A percentile compares a stretch with the other conserved stretches of the same genome.
Conservation (phyloP, 2,113 vertebrate species). For the Heterotis niloticus region DNA sequence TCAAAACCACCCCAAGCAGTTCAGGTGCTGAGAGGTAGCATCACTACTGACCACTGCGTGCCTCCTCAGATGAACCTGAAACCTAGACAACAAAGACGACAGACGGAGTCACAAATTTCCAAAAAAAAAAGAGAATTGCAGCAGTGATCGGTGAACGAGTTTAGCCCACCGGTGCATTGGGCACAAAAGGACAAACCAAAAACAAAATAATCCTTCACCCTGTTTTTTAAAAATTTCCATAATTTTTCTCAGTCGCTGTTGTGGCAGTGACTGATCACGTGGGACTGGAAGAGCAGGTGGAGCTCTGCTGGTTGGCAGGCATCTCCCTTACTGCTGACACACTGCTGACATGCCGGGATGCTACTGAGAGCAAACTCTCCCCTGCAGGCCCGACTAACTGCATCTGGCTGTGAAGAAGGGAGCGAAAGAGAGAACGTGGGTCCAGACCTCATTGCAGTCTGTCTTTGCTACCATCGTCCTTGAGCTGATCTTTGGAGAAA, state of each 20-base stretch:
- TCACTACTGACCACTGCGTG: too few species aligned
- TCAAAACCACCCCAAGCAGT: too few species aligned
- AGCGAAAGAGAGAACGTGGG: background rate
- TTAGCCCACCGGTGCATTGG: too few species aligned
- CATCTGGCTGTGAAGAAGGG: background rate
- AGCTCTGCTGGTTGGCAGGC: background rate
- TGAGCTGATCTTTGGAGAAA: too few species aligned
- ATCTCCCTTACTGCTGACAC: slow-evolving; percentile 7
- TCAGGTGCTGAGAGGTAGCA: too few species aligned
- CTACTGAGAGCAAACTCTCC: background rate
- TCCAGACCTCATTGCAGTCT: too few species aligned
- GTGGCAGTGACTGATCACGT: background rate
- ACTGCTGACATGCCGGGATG: background rate
- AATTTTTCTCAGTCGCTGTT: too few species aligned
- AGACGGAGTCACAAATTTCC: background rate
- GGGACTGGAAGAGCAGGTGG: background rate
- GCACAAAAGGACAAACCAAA: too few species aligned
- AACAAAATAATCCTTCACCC: too few species aligned
- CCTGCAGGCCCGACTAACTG: background rate
- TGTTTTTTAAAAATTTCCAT: too few species aligned
- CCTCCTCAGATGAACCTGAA: background rate
- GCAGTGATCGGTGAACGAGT: too few species aligned
- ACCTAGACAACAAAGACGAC: background rate
- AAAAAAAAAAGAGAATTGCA: background rate
- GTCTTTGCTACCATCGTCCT: too few species aligned